These are phyloP conservation scores for Peribatodes rhomboidaria DNA, from an alignment of 2,888 invertebrate species.

Conservation along the genomic window DNA sequence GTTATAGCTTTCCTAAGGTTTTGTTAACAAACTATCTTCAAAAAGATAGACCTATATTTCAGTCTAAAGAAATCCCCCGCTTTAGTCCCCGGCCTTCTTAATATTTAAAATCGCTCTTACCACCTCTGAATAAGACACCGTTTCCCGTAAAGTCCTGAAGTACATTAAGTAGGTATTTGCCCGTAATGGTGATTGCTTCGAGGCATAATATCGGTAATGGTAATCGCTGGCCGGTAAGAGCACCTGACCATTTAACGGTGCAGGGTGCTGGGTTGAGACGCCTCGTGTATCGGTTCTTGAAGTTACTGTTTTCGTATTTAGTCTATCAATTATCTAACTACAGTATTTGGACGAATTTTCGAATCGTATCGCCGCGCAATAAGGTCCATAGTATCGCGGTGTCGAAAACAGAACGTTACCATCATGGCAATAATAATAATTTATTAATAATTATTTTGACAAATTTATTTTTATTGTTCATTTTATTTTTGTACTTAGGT, in stretches of 20 bases:
- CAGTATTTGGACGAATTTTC: too few relatives aligned
- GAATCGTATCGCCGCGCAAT: too few relatives aligned
- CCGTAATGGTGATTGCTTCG: conserved; percentile 44
- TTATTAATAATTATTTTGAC: too few relatives aligned
- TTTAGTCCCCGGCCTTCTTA: neutral
- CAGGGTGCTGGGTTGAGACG: conserved; percentile 3
- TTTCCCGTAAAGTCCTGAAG: conserved; percentile 22
- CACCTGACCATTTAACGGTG: conserved; percentile 38
- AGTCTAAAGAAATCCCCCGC: neutral
- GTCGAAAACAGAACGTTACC: too few relatives aligned
- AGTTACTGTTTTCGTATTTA: neutral
- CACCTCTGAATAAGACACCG: conserved; percentile 1
- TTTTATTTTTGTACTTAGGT: too few relatives aligned
- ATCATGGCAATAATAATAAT: too few relatives aligned
- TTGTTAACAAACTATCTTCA: neutral
- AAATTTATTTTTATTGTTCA: too few relatives aligned
- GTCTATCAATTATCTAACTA: too few relatives aligned
- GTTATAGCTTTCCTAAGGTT: neutral
- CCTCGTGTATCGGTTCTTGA: conserved; percentile 3
- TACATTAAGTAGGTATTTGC: conserved; percentile 26
- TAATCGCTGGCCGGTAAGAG: conserved; percentile 38
- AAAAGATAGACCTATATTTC: neutral
- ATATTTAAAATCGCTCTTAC: conserved; percentile 14
- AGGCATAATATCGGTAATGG: conserved; percentile 39
- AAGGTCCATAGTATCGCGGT: too few relatives aligned